These are phyloP conservation scores for Prorops nasuta DNA, from an alignment of 1,140 invertebrate genomes.

Conservation along the genomic window DNA sequence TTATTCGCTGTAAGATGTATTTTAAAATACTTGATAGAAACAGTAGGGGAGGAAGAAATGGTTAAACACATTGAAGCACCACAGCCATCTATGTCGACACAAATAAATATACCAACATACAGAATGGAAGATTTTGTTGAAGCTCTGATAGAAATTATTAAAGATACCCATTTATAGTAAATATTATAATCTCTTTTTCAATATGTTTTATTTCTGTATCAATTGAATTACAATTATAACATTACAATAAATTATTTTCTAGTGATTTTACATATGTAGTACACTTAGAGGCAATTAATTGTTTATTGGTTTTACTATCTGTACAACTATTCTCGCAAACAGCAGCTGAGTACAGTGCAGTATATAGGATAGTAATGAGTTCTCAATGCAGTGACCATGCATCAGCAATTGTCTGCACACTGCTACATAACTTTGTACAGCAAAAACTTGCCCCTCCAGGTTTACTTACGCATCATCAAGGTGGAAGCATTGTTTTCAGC, in stretches of 20 bases:
- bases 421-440: constrained; percentile 76
- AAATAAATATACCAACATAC: constrained; percentile 22
- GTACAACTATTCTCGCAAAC: constrained; percentile 81
- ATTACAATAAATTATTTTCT: constrained; percentile 39
- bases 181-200: constrained; percentile 18
- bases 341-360: constrained; percentile 60
- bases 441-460: constrained; percentile 73
- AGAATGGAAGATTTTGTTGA: constrained; percentile 65
- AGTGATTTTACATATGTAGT: constrained; percentile 87
- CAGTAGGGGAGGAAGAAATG: constrained; percentile 72
- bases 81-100: constrained; percentile 35
- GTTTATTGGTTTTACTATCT: constrained; percentile 80
- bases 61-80: constrained; percentile 71
- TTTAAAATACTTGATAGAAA: constrained; percentile 86
- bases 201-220: background rate
- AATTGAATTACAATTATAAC: constrained; percentile 6
- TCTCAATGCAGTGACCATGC: constrained; percentile 71
- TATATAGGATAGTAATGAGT: constrained; percentile 72
- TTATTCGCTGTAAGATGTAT: constrained; percentile 87
- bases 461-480: constrained; percentile 62
- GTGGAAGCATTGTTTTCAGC: constrained; percentile 81
- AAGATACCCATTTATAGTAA: constrained; percentile 74
- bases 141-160: constrained; percentile 71
- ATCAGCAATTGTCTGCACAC: constrained; percentile 71
- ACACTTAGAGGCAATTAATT: constrained; percentile 86